These are phyloP conservation scores for Ligdia adustata DNA, from an alignment of 2,888 invertebrate species.

Conservation along the genomic window DNA sequence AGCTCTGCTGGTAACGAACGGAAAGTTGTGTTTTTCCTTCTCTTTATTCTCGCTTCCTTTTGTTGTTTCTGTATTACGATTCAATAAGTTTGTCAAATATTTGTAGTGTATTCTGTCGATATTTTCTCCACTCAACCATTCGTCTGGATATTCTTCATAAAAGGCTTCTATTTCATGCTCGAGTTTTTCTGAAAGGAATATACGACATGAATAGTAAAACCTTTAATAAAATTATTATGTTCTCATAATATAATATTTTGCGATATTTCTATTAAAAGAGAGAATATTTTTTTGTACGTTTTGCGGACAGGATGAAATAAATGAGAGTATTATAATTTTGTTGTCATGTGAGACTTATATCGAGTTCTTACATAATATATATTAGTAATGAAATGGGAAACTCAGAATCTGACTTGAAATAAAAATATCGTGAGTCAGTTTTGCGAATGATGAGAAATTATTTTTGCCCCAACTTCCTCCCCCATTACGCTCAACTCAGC, in stretches of 20 bases:
- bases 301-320: neutral
- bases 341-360: neutral
- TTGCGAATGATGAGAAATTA: too few relatives aligned
- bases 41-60: conserved; percentile 36
- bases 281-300: neutral
- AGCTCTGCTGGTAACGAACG: conserved; percentile 22
- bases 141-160: conserved; percentile 67
- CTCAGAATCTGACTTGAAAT: neutral
- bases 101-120: conserved; percentile 51
- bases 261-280: neutral
- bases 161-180: conserved; percentile 66
- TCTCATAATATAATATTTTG: neutral
- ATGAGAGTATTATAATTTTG: too few relatives aligned
- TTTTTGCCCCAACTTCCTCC: conserved; percentile 12
- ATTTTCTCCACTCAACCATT: conserved; percentile 51
- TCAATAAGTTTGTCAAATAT: conserved; percentile 46
- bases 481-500: conserved; percentile 17
- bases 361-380: neutral
- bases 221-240: conserved; percentile 4
- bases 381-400: neutral
- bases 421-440: too few relatives aligned
- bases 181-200: conserved; percentile 65
- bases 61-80: conserved; percentile 41
- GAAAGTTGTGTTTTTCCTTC: conserved; percentile 36
- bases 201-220: conserved; percentile 26